A percentile compares a stretch with the other conserved stretches of the same genome.
phyloP scores from a whole-genome alignment of 2,797 vertebrate species.

The Anolis apletophallus region DNA sequence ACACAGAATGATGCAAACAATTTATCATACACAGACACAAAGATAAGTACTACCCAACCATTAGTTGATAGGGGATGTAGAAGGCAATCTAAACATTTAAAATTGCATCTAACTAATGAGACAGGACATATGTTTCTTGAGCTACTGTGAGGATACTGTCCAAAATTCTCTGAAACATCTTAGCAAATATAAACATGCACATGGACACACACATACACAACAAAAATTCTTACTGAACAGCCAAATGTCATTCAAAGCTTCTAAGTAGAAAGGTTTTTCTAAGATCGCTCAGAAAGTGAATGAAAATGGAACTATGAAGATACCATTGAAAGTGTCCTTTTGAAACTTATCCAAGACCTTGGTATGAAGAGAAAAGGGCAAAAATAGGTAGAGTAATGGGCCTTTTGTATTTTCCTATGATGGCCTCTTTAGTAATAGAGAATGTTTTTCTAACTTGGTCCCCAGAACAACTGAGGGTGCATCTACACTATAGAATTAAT shows the following conservation, averaged over 20 bases:
- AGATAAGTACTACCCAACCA: background rate
- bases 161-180: background rate
- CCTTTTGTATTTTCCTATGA: too few relatives aligned
- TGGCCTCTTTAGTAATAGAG: too few relatives aligned
- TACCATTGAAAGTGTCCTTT: too few relatives aligned
- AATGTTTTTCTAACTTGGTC: too few relatives aligned
- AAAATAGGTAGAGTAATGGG: too few relatives aligned
- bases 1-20: background rate
- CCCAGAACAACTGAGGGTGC: too few relatives aligned
- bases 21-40: background rate
- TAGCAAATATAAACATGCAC: background rate
- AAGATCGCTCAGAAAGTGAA: too few relatives aligned
- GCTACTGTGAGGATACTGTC: background rate
- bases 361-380: too few relatives aligned
- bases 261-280: background rate
- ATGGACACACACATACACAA: background rate
- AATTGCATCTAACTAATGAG: background rate
- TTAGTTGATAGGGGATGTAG: background rate
- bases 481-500: too few relatives aligned
- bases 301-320: too few relatives aligned
- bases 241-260: background rate
- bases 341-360: too few relatives aligned
- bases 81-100: background rate
- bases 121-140: background rate
- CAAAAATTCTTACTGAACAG: background rate